Base-by-base conservation (phyloP, 2,888 invertebrate genomes). In the Apotomis betuletana region DNA sequence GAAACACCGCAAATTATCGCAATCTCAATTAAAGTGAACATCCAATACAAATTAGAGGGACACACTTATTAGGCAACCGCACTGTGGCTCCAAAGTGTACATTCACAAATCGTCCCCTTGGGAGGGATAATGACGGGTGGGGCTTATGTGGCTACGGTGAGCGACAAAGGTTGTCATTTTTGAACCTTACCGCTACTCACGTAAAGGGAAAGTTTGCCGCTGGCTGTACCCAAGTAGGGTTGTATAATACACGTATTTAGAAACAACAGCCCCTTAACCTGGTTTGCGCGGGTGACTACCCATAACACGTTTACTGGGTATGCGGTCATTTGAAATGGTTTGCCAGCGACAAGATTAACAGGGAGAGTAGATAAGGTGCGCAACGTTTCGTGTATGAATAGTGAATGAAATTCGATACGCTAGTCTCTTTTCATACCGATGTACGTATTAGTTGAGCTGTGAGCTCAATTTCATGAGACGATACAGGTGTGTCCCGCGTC, bases 21-120 rank as follows among this genome's bases (percentile, higher is more conserved):
- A 67, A 67, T 67, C 46, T 55, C 52, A 71, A 71, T 67, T 67
- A 58, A 67, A 71, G 55, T 67, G 67, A 71, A 67, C 67, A 67
- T 71, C 57, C 41, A 57, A 62, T 65, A 52, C 71, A 57, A 67
- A 70, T 61, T 58, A 51, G 65, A 49, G 52, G 67, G 57, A 46
- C 67, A 58, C 57, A 36, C 41, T 62, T 62, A 67, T 71, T 71
- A 67, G 67, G 62, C 62, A 58, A 61, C 67, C 67, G 59, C 58
- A 65, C 44, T 15, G 59, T 27, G 57, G 38, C 13, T 51, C 54
- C 62, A 51, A 65, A 70, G 51, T 67, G 67, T 67, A 67, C 67
- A 72, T 63, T 68, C 38, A 41, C 72, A 63, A 68, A 63, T 63
- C 58, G 59, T n/a, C 52, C 67, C 71, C 58, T 68, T n/a, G 63